These are phyloP conservation scores for Stichopus chloronotus DNA, from an alignment of 35 echinoderm and acorn worm species.

Conservation along the genomic window DNA sequence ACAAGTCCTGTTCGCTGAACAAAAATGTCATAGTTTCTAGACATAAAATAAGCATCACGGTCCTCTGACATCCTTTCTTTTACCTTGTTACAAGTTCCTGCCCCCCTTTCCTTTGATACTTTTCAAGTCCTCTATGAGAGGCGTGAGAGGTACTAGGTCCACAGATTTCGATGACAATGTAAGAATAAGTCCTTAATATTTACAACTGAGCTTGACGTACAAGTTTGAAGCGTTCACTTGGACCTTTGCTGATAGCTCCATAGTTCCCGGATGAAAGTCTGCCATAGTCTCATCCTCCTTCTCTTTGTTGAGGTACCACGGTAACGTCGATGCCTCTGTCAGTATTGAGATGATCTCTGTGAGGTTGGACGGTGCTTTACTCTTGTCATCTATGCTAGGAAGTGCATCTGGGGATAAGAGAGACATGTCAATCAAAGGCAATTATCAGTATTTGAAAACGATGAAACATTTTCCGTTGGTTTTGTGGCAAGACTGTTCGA, in stretches of 20 bases:
- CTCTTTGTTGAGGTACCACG: constrained; percentile 1
- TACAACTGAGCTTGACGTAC: not conserved
- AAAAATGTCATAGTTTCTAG: too few relatives aligned
- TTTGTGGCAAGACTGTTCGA: not conserved
- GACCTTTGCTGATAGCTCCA: not conserved
- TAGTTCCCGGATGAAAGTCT: not conserved
- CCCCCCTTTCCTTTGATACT: too few relatives aligned
- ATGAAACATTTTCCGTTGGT: not conserved
- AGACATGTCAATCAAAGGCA: not conserved
- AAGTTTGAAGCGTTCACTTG: not conserved
- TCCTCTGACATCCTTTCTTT: too few relatives aligned
- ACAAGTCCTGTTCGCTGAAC: too few relatives aligned
- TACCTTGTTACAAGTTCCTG: too few relatives aligned
- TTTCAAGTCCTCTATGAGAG: too few relatives aligned
- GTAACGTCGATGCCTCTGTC: not conserved
- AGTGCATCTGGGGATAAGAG: not conserved
- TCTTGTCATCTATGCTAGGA: constrained; percentile 20
- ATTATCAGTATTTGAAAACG: not conserved
- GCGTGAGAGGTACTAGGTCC: too few relatives aligned
- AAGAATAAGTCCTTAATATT: too few relatives aligned
- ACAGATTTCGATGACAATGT: too few relatives aligned
- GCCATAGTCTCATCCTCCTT: not conserved
- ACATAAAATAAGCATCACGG: too few relatives aligned
- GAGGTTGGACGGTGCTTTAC: constrained; percentile 10
- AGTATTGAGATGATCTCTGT: constrained; percentile 41